Evolutionary conservation across 2,113 vertebrate genomes (phyloP).

Genomic region (Bubalus kerabau): DNA sequence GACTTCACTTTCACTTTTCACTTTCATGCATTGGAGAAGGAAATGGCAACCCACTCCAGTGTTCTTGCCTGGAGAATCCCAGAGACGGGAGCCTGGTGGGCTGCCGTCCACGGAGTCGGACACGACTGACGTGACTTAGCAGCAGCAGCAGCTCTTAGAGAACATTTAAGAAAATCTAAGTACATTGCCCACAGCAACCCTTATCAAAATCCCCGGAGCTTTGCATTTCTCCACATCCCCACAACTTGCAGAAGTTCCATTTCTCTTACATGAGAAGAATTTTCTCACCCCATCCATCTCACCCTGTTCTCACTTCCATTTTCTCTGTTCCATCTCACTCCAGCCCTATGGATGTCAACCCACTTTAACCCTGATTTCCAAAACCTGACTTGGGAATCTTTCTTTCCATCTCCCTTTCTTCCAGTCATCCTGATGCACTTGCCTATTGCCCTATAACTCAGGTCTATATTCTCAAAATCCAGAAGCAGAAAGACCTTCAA

Average conservation of each 20-base stretch:
- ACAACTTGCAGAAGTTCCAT: not conserved
- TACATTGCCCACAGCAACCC: not conserved
- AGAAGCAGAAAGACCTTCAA: not conserved
- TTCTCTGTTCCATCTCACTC: not conserved
- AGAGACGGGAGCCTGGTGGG: too few species aligned
- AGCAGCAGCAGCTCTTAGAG: not conserved
- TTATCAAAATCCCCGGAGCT: not conserved
- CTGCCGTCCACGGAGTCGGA: too few species aligned
- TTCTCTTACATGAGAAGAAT: not conserved
- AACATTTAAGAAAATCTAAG: not conserved
- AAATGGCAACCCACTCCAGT: too few species aligned
- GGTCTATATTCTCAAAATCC: not conserved
- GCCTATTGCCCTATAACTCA: not conserved
- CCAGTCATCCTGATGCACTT: not conserved
- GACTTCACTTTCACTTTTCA: too few species aligned
- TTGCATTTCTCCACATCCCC: not conserved
- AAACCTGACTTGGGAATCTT: not conserved
- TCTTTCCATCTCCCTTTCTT: not conserved
- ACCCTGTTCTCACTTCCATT: not conserved
- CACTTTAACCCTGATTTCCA: not conserved
- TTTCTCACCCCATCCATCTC: too few species aligned
- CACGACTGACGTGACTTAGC: too few species aligned
- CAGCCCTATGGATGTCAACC: fast-evolving
- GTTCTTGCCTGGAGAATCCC: too few species aligned
- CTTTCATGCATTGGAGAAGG: too few species aligned